A percentile compares a stretch with the other conserved stretches of the same genome.
These are phyloP conservation scores for Oncopeltus fasciatus DNA, from an alignment of 1,140 invertebrate species.

Conservation along the genomic window DNA sequence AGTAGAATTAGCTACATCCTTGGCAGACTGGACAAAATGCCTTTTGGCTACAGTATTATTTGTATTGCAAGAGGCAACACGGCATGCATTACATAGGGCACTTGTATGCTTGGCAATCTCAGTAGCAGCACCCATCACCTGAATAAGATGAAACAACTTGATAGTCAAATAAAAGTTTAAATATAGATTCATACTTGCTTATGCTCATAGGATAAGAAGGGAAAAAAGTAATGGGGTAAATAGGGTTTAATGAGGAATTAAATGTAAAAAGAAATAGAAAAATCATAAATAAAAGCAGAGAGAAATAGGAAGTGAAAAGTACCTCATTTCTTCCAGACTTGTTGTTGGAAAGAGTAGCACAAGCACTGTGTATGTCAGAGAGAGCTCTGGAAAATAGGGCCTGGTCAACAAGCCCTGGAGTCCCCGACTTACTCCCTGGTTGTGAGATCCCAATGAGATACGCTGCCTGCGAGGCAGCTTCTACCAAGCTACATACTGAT, in stretches of 20 bases:
- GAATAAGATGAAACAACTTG: too few relatives aligned
- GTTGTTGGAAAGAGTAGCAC: conserved; percentile 60
- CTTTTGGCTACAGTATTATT: conserved; percentile 84
- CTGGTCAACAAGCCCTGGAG: conserved; percentile 82
- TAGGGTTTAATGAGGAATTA: too few relatives aligned
- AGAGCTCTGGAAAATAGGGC: conserved; percentile 75
- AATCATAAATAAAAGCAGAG: neutral
- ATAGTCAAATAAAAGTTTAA: conserved; percentile 20
- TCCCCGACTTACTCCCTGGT: conserved; percentile 74
- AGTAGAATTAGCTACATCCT: conserved; percentile 93
- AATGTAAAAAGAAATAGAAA: neutral
- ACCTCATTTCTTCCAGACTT: conserved; percentile 67
- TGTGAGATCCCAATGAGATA: conserved; percentile 90
- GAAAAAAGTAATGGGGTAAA: too few relatives aligned
- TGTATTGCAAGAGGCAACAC: conserved; percentile 80
- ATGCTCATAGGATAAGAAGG: too few relatives aligned
- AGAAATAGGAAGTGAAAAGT: neutral
- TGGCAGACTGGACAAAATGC: conserved; percentile 94
- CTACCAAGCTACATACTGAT: conserved; percentile 83
- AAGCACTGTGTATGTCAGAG: conserved; percentile 77
- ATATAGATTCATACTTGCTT: too few relatives aligned
- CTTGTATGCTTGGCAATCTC: conserved; percentile 93
- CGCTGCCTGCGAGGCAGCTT: conserved; percentile 83
- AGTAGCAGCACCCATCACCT: conserved; percentile 79
- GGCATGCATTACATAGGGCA: conserved; percentile 85